Conservation (phyloP, 1,140 invertebrate genomes). For the Apis cerana region DNA sequence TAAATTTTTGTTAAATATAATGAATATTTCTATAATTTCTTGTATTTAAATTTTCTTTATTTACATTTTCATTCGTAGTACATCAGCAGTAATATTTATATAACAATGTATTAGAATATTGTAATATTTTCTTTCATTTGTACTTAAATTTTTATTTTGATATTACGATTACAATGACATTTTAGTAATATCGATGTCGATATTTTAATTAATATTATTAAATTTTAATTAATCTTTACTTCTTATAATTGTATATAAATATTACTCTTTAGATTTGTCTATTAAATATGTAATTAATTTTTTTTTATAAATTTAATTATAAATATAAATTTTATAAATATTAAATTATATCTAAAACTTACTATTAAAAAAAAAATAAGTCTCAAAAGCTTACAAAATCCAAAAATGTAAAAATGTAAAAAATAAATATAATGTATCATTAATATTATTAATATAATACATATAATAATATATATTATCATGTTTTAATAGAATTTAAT, state of each 20-base stretch:
- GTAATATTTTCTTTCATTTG: neutral
- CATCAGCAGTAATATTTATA: too few species aligned
- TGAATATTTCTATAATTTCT: neutral
- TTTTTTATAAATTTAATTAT: neutral
- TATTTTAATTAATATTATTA: neutral
- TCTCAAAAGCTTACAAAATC: neutral
- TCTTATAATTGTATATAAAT: neutral
- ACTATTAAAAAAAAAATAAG: neutral
- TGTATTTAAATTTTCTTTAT: neutral
- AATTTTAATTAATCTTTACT: neutral
- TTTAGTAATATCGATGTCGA: too few species aligned
- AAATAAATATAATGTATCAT: too few species aligned
- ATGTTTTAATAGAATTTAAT: slow-evolving; percentile 62
- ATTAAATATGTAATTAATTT: neutral
- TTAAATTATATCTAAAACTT: neutral
- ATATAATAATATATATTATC: neutral
- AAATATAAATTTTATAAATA: neutral
- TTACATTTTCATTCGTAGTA: neutral
- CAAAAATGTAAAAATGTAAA: too few species aligned
- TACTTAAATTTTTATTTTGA: too few species aligned
- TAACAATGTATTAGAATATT: neutral
- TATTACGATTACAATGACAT: too few species aligned
- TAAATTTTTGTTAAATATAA: neutral
- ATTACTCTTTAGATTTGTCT: neutral
- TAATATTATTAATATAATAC: too few species aligned